Conservation (phyloP, 2,888 invertebrate genomes). For the Microctonus brassicae region DNA sequence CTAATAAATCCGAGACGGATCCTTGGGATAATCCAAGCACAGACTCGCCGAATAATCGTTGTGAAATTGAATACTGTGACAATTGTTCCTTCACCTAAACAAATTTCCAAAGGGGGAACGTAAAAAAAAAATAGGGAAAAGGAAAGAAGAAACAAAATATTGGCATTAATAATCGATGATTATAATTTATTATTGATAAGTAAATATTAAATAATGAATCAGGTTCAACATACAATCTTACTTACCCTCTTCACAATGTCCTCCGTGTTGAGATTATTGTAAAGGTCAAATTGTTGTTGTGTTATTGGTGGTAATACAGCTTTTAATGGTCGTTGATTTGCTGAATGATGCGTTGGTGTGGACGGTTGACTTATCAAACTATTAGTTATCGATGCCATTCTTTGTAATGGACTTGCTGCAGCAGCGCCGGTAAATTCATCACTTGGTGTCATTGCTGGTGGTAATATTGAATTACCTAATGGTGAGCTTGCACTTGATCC, state of each 20-base stretch:
- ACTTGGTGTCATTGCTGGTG: constrained; percentile 85
- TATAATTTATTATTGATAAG: constrained; percentile 9
- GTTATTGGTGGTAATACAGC: constrained; percentile 98
- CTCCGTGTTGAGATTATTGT: constrained; percentile 97
- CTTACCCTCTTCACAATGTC: constrained; percentile 92
- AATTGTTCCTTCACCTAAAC: constrained; percentile 88
- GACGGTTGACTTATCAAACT: constrained; percentile 93
- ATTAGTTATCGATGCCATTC: constrained; percentile 98
- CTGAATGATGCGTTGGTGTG: constrained; percentile 86
- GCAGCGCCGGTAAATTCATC: constrained; percentile 85
- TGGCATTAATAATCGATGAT: background rate
- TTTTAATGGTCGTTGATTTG: constrained; percentile 90
- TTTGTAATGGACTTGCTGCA: constrained; percentile 93
- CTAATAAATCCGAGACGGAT: constrained; percentile 96
- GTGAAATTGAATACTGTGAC: constrained; percentile 96
- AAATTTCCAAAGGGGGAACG: no score
- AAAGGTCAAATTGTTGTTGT: constrained; percentile 98
- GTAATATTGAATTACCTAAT: constrained; percentile 86
- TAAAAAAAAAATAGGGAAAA: constrained; percentile 26
- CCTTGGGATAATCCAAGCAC: constrained; percentile 97
- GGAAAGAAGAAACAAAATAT: background rate
- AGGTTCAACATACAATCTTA: constrained; percentile 39
- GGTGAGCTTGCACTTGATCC: constrained; percentile 86
- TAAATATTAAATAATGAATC: background rate
- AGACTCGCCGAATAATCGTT: constrained; percentile 97